Percentiles rank a stretch among this genome's conserved stretches.
Evolutionary conservation across 2,888 invertebrate species (phyloP).

Genomic region (Torymus tubicola): DNA sequence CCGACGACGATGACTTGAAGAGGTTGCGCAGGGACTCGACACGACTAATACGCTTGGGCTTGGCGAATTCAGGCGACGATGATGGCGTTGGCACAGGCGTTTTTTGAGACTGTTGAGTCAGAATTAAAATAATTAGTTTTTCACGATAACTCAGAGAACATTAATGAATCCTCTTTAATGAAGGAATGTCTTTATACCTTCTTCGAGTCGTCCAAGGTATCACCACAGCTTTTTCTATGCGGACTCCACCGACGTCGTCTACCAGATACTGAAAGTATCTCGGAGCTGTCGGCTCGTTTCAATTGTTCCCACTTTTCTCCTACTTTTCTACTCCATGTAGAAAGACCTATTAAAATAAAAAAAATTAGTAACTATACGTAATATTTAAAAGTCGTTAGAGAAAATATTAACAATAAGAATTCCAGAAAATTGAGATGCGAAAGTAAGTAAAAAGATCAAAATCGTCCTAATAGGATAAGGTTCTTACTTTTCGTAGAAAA

Average conservation of each 20-base stretch:
- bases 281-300: constrained; percentile 80
- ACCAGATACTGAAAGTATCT: constrained; percentile 76
- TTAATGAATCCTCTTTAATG: too few relatives aligned
- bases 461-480: background rate
- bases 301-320: constrained; percentile 81
- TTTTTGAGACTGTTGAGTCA: background rate
- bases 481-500: constrained; percentile 71
- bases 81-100: background rate
- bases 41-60: constrained; percentile 76
- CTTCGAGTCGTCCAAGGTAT: constrained; percentile 20
- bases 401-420: too few relatives aligned
- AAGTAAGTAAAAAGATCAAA: constrained; percentile 8
- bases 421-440: background rate
- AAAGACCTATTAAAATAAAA: constrained; percentile 75
- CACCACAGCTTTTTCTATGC: constrained; percentile 60
- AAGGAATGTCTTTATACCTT: constrained; percentile 19
- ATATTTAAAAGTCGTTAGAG: too few relatives aligned
- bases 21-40: constrained; percentile 79
- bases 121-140: too few relatives aligned
- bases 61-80: constrained; percentile 59
- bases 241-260: constrained; percentile 77
- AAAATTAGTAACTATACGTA: background rate
- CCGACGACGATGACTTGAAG: constrained; percentile 68
- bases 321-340: constrained; percentile 81
- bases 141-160: too few relatives aligned